Conservation (phyloP, 1,140 invertebrate genomes). For the Apis cerana region DNA sequence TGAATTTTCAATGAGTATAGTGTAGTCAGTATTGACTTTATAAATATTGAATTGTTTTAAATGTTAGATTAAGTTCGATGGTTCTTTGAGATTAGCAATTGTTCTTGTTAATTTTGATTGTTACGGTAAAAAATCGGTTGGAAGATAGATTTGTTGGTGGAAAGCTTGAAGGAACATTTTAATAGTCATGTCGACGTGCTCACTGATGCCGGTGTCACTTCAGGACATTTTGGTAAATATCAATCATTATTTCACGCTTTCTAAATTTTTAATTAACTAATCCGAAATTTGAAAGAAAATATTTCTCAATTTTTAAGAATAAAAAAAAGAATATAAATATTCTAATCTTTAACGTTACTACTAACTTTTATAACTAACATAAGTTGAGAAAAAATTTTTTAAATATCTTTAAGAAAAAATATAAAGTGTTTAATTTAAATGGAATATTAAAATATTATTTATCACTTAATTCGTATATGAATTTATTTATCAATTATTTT, state of each 20-base stretch:
- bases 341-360: too few species aligned
- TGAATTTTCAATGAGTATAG: neutral
- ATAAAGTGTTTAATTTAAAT: neutral
- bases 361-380: neutral
- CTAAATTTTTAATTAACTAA: too few species aligned
- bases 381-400: neutral
- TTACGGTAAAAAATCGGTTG: slow-evolving; percentile 3
- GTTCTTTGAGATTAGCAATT: neutral
- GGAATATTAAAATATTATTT: neutral
- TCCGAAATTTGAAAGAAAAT: too few species aligned
- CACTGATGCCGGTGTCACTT: slow-evolving; percentile 79
- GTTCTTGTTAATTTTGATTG: neutral
- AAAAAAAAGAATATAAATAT: too few species aligned
- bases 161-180: slow-evolving; percentile 35
- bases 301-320: too few species aligned
- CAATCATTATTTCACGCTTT: slow-evolving; percentile 6
- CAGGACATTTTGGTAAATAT: slow-evolving; percentile 80
- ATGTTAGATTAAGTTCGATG: neutral
- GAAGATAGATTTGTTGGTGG: slow-evolving; percentile 23
- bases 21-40: neutral
- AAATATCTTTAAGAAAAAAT: too few species aligned
- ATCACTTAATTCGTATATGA: too few species aligned
- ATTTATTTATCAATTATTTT: too few species aligned
- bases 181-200: slow-evolving; percentile 76
- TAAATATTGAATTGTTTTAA: neutral